Percentiles rank a stretch among this genome's conserved stretches.
phyloP scores from a whole-genome alignment of 2,797 vertebrate species.

The Artibeus lituratus region DNA sequence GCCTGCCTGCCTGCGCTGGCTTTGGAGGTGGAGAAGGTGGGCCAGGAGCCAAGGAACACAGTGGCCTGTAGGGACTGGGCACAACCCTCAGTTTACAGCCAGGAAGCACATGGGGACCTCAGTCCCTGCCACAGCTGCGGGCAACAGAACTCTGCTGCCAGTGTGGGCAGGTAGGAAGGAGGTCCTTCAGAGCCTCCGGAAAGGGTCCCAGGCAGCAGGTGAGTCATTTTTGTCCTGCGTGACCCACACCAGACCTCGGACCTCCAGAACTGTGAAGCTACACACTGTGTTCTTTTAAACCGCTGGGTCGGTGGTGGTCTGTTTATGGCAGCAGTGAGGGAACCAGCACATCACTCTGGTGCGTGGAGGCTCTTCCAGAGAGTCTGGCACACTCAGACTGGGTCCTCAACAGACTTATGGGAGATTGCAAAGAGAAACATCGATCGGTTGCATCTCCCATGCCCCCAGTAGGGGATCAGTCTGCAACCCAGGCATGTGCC shows the following conservation, averaged over 20 bases:
- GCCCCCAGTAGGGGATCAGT: not conserved
- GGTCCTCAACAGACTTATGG: not conserved
- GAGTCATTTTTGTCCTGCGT: not conserved
- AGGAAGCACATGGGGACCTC: not conserved
- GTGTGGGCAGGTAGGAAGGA: not conserved
- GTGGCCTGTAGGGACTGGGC: not conserved
- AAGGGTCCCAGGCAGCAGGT: not conserved
- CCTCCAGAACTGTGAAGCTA: not conserved
- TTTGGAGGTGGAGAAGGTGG: not conserved
- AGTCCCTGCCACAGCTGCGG: not conserved
- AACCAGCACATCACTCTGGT: no score
- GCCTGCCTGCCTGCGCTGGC: not conserved
- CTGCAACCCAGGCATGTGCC: no score
- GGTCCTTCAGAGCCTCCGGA: not conserved
- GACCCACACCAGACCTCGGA: not conserved
- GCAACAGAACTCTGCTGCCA: not conserved
- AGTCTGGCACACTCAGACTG: not conserved
- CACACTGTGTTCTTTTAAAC: not conserved
- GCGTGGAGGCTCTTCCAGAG: not conserved
- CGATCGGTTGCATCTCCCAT: not conserved
- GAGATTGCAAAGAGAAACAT: not conserved
- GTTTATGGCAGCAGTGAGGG: rapidly evolving
- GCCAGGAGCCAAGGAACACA: not conserved
- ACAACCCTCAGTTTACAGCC: not conserved
- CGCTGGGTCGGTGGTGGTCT: not conserved